Evolutionary conservation across 2,888 invertebrate species (phyloP).

Genomic region (Ectemnius continuus): DNA sequence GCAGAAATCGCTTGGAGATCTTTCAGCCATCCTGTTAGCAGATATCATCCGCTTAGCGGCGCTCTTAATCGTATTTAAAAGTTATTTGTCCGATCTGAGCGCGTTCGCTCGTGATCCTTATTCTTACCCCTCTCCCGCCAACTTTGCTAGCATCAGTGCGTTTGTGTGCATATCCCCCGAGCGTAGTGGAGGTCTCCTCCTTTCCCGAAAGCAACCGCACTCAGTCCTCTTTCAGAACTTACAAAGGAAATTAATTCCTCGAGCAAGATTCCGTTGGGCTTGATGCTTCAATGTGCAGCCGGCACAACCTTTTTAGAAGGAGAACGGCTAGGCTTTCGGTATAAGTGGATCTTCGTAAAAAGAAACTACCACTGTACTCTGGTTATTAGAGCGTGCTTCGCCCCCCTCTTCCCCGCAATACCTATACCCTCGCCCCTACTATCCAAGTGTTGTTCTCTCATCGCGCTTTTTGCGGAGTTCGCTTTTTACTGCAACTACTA

Average conservation of each 20-base stretch:
- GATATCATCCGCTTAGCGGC: constrained; percentile 64
- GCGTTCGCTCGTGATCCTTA: constrained; percentile 11
- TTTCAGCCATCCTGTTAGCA: constrained; percentile 21
- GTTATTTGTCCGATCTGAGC: constrained; percentile 43
- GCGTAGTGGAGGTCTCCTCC: constrained; percentile 50
- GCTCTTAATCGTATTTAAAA: constrained; percentile 68
- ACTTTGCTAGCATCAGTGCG: constrained; percentile 11
- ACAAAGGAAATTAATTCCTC: constrained; percentile 70
- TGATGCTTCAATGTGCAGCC: no score
- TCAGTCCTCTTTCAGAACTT: constrained; percentile 61
- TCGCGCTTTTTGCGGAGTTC: no score
- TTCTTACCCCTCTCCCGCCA: constrained; percentile 2
- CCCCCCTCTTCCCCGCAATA: no score
- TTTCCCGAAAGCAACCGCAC: constrained; percentile 62
- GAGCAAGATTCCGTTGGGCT: constrained; percentile 42
- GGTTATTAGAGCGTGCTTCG: no score
- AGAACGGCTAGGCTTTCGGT: no score
- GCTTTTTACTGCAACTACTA: no score
- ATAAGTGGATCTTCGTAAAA: no score
- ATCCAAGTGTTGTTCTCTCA: no score
- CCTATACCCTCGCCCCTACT: no score
- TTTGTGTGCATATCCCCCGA: constrained; percentile 22
- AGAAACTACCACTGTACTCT: no score
- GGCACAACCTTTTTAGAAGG: no score
- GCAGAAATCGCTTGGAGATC: constrained; percentile 10